These are phyloP conservation scores for Apoda limacodes DNA, from an alignment of 2,888 invertebrate species.

Conservation along the genomic window DNA sequence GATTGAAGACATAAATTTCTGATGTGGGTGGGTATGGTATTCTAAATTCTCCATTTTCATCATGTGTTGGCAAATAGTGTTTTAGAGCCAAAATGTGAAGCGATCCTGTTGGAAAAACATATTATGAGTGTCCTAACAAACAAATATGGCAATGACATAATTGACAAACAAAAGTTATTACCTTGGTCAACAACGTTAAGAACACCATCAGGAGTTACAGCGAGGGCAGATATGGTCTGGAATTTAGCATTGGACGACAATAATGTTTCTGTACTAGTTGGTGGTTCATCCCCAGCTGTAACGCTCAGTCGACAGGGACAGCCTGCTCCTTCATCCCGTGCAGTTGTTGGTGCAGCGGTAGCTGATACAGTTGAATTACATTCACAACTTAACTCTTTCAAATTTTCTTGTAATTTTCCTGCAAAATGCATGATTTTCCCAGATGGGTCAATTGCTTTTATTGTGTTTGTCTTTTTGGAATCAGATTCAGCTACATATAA, in stretches of 20 bases:
- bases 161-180: no score
- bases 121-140: no score
- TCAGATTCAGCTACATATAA: constrained; percentile 95
- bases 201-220: constrained; percentile 96
- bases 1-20: constrained; percentile 93
- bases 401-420: constrained; percentile 80
- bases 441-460: constrained; percentile 87
- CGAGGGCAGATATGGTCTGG: constrained; percentile 88
- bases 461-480: constrained; percentile 84
- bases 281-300: constrained; percentile 72
- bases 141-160: no score
- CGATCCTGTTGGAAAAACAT: no score
- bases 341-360: constrained; percentile 49
- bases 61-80: constrained; percentile 88
- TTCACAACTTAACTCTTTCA: constrained; percentile 69
- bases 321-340: constrained; percentile 53
- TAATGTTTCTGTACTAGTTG: constrained; percentile 85
- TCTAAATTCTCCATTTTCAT: constrained; percentile 91
- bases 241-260: constrained; percentile 92
- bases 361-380: constrained; percentile 70
- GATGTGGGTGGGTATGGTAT: constrained; percentile 94
- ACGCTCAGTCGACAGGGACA: constrained; percentile 64
- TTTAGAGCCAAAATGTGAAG: constrained; percentile 86
- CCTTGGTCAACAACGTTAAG: constrained; percentile 96
- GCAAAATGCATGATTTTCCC: constrained; percentile 93